Conservation (phyloP, 2,797 vertebrate genomes). For the Anabas testudineus region DNA sequence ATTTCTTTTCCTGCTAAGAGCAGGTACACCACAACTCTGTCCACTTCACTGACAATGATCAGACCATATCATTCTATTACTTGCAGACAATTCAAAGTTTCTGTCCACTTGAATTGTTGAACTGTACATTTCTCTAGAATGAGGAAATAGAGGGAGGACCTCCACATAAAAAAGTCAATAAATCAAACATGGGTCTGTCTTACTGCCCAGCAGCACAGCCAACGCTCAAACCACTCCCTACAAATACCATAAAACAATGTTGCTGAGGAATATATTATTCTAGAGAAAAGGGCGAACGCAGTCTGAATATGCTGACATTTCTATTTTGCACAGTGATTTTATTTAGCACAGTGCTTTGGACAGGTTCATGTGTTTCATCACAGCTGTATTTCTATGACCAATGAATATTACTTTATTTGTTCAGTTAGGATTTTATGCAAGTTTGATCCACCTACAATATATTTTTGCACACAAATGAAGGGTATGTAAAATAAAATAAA, state of each 20-base stretch:
- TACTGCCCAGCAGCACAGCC: neutral
- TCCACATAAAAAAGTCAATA: neutral
- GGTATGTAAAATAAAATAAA: neutral
- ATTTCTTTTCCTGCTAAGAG: too few relatives aligned
- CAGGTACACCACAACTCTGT: too few relatives aligned
- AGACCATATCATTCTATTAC: too few relatives aligned
- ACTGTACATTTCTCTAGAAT: neutral
- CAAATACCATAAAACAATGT: too few relatives aligned
- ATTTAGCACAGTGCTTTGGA: neutral
- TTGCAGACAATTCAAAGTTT: too few relatives aligned
- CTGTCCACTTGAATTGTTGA: neutral
- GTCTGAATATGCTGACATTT: too few relatives aligned
- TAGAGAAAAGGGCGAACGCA: too few relatives aligned
- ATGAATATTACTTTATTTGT: conserved; percentile 5
- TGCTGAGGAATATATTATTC: too few relatives aligned
- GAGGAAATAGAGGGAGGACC: neutral
- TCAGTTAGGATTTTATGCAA: neutral
- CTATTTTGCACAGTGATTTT: too few relatives aligned
- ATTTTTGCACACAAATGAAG: neutral
- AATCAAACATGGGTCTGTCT: neutral
- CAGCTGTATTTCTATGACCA: neutral
- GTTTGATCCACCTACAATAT: neutral
- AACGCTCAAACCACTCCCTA: too few relatives aligned
- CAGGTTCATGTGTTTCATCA: neutral
- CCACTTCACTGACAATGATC: too few relatives aligned